phyloP scores from a whole-genome alignment of 2,888 invertebrate genomes.

The Phortica magna region DNA sequence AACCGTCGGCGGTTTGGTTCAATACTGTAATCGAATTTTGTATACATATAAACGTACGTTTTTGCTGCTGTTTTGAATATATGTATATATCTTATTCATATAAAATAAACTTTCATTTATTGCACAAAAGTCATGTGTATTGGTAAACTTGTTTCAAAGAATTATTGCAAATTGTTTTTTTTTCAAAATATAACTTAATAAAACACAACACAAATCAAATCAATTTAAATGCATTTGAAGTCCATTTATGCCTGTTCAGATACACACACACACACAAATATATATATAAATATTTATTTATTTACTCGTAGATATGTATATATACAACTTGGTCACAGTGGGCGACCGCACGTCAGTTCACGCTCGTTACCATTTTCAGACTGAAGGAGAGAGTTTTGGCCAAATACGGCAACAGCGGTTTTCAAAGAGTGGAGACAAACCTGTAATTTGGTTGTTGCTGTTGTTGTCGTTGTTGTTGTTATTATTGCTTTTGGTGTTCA shows the following conservation, averaged over 20 bases:
- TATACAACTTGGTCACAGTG: not conserved
- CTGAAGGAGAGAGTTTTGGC: slow-evolving; percentile 55
- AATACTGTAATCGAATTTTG: no score
- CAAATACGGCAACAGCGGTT: slow-evolving; percentile 34
- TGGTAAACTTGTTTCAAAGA: no score
- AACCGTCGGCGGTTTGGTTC: not conserved
- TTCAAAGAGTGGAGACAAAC: slow-evolving; percentile 17
- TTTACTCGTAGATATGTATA: no score
- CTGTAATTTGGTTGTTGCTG: slow-evolving; percentile 18
- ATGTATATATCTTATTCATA: no score
- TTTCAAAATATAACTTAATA: no score
- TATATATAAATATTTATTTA: not conserved
- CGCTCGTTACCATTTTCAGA: slow-evolving; percentile 54
- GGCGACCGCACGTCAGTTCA: slow-evolving; percentile 50
- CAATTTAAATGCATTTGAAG: no score
- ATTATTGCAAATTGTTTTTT: no score
- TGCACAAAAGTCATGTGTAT: no score
- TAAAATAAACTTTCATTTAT: no score
- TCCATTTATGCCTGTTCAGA: not conserved
- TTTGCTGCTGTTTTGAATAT: no score
- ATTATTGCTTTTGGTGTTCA: slow-evolving; percentile 1
- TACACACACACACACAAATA: not conserved
- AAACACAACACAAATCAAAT: no score
- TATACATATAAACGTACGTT: no score
- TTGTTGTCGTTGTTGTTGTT: not conserved